Percentiles rank a stretch among this genome's conserved stretches.
phyloP scores from a whole-genome alignment of 2,797 vertebrate genomes.

The Antennarius maculatus region DNA sequence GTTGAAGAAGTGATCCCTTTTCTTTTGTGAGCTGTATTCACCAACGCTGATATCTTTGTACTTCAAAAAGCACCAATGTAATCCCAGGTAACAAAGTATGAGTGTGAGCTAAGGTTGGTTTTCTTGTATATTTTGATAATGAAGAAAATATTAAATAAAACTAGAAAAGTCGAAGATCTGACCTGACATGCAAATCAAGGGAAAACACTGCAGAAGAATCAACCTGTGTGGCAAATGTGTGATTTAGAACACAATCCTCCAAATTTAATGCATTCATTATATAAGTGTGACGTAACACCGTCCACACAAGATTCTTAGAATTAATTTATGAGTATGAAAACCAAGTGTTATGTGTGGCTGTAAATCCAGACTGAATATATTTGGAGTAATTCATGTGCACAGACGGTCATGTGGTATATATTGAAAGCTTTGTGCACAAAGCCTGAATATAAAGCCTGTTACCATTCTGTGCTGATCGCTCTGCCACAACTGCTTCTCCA shows the following conservation, averaged over 20 bases:
- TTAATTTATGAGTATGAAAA: constrained; percentile 14
- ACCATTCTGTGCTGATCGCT: constrained; percentile 2
- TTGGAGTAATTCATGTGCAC: constrained; percentile 11
- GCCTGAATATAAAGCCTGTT: constrained; percentile 14
- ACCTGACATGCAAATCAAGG: neutral
- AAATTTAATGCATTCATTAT: constrained; percentile 20
- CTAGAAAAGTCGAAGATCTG: too few relatives aligned
- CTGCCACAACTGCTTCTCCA: neutral
- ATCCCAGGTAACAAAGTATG: too few relatives aligned
- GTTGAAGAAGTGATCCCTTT: neutral
- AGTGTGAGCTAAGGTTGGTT: too few relatives aligned
- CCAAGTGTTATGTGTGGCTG: neutral
- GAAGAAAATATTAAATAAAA: too few relatives aligned
- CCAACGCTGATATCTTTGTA: neutral
- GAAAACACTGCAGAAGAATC: constrained; percentile 6
- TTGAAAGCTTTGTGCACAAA: constrained; percentile 12
- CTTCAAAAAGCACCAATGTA: too few relatives aligned
- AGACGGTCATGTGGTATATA: neutral
- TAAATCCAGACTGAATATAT: constrained; percentile 11
- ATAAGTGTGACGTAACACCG: constrained; percentile 22
- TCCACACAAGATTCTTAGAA: constrained; percentile 6
- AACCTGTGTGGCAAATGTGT: constrained; percentile 36
- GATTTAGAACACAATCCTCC: constrained; percentile 31
- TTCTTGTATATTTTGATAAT: too few relatives aligned
- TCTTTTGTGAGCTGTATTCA: neutral